A percentile compares a stretch with the other conserved stretches of the same genome.
phyloP scores from a whole-genome alignment of 2,113 vertebrate species.

The Proteles cristata region DNA sequence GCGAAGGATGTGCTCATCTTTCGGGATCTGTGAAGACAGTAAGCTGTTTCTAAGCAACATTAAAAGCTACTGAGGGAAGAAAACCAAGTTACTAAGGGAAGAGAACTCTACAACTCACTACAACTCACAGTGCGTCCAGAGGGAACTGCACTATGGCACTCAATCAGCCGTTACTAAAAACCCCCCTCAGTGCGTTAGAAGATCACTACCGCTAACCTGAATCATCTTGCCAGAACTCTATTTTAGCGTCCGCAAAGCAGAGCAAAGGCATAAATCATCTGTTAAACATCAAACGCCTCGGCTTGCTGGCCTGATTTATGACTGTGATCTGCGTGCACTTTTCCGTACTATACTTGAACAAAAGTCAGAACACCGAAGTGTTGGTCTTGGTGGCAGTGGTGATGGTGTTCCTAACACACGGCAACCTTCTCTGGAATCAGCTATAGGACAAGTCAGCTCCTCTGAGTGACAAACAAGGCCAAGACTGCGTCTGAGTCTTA shows the following conservation, averaged over 20 bases:
- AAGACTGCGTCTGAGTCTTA: fast-evolving
- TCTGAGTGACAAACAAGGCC: not conserved
- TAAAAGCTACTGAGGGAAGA: not conserved
- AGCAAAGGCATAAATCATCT: not conserved
- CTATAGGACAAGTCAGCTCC: fast-evolving
- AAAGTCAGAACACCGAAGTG: fast-evolving
- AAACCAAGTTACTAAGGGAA: not conserved
- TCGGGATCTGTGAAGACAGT: constrained; percentile 90
- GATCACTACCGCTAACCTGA: not conserved
- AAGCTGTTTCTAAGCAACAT: not conserved
- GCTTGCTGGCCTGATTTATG: fast-evolving
- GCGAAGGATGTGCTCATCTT: constrained; percentile 96
- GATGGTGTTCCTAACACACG: fast-evolving
- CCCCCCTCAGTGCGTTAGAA: not conserved
- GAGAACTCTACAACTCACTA: not conserved
- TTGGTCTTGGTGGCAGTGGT: fast-evolving
- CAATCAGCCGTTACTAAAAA: not conserved
- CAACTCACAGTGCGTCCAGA: not conserved
- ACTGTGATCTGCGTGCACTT: fast-evolving
- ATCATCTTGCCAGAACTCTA: not conserved
- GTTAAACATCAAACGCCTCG: not conserved
- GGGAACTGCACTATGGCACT: not conserved
- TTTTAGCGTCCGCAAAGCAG: not conserved
- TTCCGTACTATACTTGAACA: fast-evolving
- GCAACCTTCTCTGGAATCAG: not conserved